Percentiles rank a stretch among this genome's conserved stretches.
These are phyloP conservation scores for Unio delphinus DNA, from an alignment of 2,888 invertebrate genomes.

Conservation along the genomic window DNA sequence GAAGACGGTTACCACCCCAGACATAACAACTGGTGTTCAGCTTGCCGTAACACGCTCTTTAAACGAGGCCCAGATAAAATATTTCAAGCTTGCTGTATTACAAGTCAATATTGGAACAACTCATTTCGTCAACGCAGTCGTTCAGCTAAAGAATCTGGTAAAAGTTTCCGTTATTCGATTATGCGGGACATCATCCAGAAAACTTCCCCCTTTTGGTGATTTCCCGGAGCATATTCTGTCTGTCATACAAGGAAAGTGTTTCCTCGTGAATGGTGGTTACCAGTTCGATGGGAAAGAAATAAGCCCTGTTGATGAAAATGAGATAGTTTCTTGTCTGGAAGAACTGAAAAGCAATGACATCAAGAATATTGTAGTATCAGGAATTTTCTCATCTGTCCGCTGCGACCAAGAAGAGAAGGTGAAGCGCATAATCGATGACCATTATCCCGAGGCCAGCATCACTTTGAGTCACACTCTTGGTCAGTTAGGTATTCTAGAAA, in stretches of 20 bases:
- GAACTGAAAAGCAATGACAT: constrained; percentile 37
- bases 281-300: constrained; percentile 61
- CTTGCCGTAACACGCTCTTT: constrained; percentile 30
- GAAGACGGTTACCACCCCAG: constrained; percentile 59
- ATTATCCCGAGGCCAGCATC: constrained; percentile 53
- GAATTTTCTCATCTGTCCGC: constrained; percentile 61
- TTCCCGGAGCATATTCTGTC: constrained; percentile 50
- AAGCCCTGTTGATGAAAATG: constrained; percentile 39
- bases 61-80: constrained; percentile 19
- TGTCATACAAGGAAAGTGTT: constrained; percentile 37
- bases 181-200: constrained; percentile 58
- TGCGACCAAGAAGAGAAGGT: constrained; percentile 54
- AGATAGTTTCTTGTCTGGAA: constrained; percentile 43
- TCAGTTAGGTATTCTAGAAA: constrained; percentile 61
- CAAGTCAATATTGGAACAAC: constrained; percentile 67
- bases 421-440: constrained; percentile 33
- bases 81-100: constrained; percentile 22
- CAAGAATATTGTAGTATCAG: constrained; percentile 56
- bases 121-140: constrained; percentile 67
- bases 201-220: constrained; percentile 61
- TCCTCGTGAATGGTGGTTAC: constrained; percentile 59
- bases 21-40: constrained; percentile 57
- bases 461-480: constrained; percentile 62
- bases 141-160: constrained; percentile 57
- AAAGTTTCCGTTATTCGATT: constrained; percentile 61